Evolutionary conservation across 2,888 invertebrate genomes (phyloP), one percentile per base, ranked within the genome.

Genomic region (Phaedon cochleariae): DNA sequence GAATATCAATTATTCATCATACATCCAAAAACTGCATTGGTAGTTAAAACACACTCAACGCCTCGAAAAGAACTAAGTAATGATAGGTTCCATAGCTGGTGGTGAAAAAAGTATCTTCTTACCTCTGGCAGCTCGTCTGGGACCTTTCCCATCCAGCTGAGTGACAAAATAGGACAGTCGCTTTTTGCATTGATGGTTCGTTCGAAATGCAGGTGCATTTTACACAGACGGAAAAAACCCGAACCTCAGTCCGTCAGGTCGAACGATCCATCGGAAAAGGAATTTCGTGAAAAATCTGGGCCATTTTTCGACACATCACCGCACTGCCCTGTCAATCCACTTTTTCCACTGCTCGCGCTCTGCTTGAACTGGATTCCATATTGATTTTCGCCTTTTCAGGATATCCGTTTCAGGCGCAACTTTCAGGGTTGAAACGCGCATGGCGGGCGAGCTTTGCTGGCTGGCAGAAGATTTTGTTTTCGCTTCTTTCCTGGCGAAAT

Each of bases 91-190:
- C n/a, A n/a, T n/a, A n/a, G n/a, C n/a, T n/a, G n/a, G n/a, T n/a
- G n/a, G n/a, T n/a, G n/a, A n/a, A n/a, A n/a, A n/a, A n/a, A n/a
- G n/a, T n/a, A 26, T 7, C 6, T 10, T 62, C 87, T 87, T 85
- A 95, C 96, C 91, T 96, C 96, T 45, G 96, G 96, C 77, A 96
- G 87, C 82, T 96, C 95, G 83, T 97, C 97, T 73, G 97, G 97
- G 78, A 97, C 96, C 86, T 97, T 96, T 73, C 97, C 97, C 97
- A 97, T 98, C 97, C 97, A 98, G 79, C 97, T 96, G 82, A 97
- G 88, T 77, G 96, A 95, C 79, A 96, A 87, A 81, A 98, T 94
- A 77, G 94, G 92, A 85, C 96, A 97, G 86, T 97, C 97, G 86
- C 96, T 96, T 86, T 94, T 94, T 76, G 96, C 95, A 84, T 94